A percentile compares a stretch with the other conserved stretches of the same genome.
These are phyloP conservation scores for Dromas ardeola DNA, from an alignment of 2,113 vertebrate species.

Conservation along the genomic window DNA sequence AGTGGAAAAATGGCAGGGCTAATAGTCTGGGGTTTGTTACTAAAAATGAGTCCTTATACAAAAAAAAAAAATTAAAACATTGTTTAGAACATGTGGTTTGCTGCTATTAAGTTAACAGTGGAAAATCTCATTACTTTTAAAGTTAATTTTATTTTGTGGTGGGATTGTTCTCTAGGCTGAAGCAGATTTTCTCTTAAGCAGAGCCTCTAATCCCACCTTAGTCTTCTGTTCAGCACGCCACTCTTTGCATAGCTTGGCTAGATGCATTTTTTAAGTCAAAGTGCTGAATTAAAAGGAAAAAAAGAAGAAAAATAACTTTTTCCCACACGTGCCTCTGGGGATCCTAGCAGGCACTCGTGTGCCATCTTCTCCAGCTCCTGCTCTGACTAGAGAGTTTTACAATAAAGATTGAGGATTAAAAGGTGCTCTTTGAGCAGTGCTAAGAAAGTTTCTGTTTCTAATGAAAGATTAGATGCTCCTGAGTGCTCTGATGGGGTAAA, in stretches of 20 bases:
- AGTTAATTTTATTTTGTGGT: slow-evolving; percentile 56
- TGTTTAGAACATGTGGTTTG: slow-evolving; percentile 55
- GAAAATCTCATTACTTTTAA: slow-evolving; percentile 51
- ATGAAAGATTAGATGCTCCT: background rate
- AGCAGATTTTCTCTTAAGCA: slow-evolving; percentile 26
- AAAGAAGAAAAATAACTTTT: background rate
- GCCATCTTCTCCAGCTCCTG: background rate
- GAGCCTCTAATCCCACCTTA: slow-evolving; percentile 16
- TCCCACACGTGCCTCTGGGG: background rate
- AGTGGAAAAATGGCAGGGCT: slow-evolving; percentile 35
- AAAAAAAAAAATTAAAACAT: background rate
- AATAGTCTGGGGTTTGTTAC: slow-evolving; percentile 16
- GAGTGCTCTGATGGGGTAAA: background rate
- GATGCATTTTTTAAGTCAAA: background rate
- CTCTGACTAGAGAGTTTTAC: background rate
- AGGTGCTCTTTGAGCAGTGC: background rate
- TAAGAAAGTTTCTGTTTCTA: background rate
- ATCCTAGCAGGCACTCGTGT: background rate
- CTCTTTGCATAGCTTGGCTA: background rate
- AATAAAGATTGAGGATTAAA: background rate
- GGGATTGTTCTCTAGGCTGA: slow-evolving; percentile 13
- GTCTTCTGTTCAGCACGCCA: background rate
- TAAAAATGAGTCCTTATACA: slow-evolving; percentile 3
- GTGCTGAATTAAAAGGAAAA: background rate
- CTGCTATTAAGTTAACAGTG: slow-evolving; percentile 55